phyloP scores from a whole-genome alignment of 2,113 vertebrate species.

The Sphaerodactylus townsendi region DNA sequence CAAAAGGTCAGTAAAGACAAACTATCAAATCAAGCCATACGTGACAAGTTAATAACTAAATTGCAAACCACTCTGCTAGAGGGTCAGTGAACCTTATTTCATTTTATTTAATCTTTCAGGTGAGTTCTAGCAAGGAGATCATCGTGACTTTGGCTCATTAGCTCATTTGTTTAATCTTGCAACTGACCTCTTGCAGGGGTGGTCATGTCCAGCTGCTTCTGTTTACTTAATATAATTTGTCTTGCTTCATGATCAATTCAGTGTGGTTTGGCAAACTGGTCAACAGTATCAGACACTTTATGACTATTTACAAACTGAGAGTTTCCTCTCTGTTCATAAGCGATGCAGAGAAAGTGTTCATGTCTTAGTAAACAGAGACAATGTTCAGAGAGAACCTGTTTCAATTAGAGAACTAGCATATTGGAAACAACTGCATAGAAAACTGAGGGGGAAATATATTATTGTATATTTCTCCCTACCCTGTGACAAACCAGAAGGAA shows the following conservation, averaged over 20 bases:
- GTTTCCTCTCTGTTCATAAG: not conserved
- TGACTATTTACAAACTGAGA: not conserved
- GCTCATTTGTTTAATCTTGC: slow-evolving; percentile 1
- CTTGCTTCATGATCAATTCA: not conserved
- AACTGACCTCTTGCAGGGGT: not conserved
- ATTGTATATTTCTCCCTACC: not conserved
- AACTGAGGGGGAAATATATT: not conserved
- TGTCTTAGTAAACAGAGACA: not conserved
- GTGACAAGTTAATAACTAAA: not conserved
- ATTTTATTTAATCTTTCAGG: slow-evolving; percentile 15
- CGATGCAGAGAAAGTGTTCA: not conserved
- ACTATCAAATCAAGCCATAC: not conserved
- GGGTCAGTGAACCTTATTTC: not conserved
- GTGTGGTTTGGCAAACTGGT: not conserved
- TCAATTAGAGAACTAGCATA: not conserved
- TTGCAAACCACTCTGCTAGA: not conserved
- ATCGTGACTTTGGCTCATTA: not conserved
- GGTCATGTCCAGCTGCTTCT: not conserved
- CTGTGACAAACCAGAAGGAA: not conserved
- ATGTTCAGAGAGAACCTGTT: not conserved
- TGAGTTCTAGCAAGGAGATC: not conserved
- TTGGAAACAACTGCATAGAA: not conserved
- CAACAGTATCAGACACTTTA: not conserved
- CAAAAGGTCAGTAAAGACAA: not conserved
- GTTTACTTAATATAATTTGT: not conserved